Conservation (phyloP, 1,140 invertebrate genomes). For the Asobara japonica region DNA sequence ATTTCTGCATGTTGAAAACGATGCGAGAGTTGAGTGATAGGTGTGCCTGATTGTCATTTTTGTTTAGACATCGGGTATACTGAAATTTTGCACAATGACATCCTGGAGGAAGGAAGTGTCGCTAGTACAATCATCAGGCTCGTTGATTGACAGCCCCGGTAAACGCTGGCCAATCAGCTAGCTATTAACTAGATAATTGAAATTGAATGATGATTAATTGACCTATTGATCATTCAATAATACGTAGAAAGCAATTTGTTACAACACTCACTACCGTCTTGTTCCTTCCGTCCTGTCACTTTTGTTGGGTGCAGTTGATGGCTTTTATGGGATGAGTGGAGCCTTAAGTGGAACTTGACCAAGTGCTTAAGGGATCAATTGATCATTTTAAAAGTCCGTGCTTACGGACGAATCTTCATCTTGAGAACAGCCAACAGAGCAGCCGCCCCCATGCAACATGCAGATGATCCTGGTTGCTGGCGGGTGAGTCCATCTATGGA, state of each 20-base stretch:
- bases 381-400: neutral
- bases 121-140: neutral
- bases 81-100: neutral
- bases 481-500: conserved; percentile 61
- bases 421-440: conserved; percentile 52
- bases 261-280: conserved; percentile 9
- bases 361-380: neutral
- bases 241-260: neutral
- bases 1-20: neutral
- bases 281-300: conserved; percentile 34
- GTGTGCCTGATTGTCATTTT: neutral
- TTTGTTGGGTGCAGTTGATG: neutral
- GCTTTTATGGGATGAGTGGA: neutral
- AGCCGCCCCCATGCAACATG: conserved; percentile 66
- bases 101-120: neutral
- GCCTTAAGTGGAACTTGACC: neutral
- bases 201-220: neutral
- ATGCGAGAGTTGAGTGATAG: neutral
- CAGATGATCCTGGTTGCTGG: conserved; percentile 66
- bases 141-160: neutral
- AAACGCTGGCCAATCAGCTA: neutral
- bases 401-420: conserved; percentile 16
- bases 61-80: neutral
- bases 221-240: neutral
- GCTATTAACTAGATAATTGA: neutral